Percentiles rank a stretch among this genome's conserved stretches.
These are phyloP conservation scores for Chirona hameri DNA, from an alignment of 2,888 invertebrate genomes.

Conservation along the genomic window DNA sequence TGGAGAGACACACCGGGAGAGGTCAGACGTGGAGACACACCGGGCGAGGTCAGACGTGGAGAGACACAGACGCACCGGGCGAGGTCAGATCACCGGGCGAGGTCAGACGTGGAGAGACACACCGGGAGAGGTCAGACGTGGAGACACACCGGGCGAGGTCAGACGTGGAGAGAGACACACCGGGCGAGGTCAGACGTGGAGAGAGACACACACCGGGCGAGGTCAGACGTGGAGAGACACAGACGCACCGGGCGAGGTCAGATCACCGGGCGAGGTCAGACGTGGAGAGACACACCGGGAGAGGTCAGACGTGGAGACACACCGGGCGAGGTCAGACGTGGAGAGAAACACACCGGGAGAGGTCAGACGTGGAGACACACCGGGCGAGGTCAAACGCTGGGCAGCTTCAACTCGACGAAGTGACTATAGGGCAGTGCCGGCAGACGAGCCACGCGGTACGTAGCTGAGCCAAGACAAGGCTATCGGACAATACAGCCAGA, in stretches of 20 bases:
- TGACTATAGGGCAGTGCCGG: too few species aligned
- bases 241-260: not conserved
- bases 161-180: slow-evolving; percentile 41
- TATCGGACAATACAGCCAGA: too few species aligned
- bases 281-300: not conserved
- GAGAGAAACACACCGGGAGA: too few species aligned
- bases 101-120: not conserved
- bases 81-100: not conserved
- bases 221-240: slow-evolving; percentile 34
- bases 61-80: slow-evolving; percentile 33
- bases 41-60: not conserved
- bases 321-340: not conserved
- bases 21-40: not conserved
- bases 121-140: not conserved
- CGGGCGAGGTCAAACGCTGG: not conserved
- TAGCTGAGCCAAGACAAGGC: too few species aligned
- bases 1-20: not conserved
- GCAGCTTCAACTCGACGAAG: too few species aligned
- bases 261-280: too few species aligned
- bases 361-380: too few species aligned
- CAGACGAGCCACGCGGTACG: too few species aligned
- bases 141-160: not conserved
- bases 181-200: not conserved
- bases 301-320: not conserved
- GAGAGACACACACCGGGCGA: not conserved